phyloP scores from a whole-genome alignment of 1,140 invertebrate genomes.

The Panagrolaimus sp. region DNA sequence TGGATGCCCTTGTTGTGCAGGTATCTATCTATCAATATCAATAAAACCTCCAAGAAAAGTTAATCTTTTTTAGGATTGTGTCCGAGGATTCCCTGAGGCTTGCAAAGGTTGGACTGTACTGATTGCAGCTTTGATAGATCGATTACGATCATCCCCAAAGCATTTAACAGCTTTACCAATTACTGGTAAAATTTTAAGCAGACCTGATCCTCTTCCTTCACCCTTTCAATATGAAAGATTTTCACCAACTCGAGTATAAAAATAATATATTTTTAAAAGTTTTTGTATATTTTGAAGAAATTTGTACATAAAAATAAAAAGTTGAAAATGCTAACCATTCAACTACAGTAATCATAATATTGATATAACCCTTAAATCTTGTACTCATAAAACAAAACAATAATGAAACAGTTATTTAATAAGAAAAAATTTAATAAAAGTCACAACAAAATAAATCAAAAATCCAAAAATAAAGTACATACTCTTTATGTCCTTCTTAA shows the following conservation, averaged over 20 bases:
- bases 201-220: background rate
- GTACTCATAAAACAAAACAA: no score
- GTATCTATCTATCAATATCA: conserved; percentile 2
- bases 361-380: no score
- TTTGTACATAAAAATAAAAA: no score
- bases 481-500: no score
- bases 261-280: no score
- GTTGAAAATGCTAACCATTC: no score
- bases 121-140: conserved; percentile 50
- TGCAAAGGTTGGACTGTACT: conserved; percentile 51
- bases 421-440: no score
- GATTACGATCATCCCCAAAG: conserved; percentile 47
- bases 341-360: no score
- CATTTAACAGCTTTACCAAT: conserved; percentile 14
- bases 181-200: background rate
- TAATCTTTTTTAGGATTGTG: conserved; percentile 40
- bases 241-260: background rate
- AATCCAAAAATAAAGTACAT: no score
- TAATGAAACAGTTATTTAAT: no score
- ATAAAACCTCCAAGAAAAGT: background rate
- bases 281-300: no score
- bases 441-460: no score
- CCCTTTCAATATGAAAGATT: conserved; percentile 3
- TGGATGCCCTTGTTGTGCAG: conserved; percentile 50
- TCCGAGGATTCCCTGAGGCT: conserved; percentile 47